phyloP scores from a whole-genome alignment of 2,888 invertebrate species.

The Aporophyla nigra region DNA sequence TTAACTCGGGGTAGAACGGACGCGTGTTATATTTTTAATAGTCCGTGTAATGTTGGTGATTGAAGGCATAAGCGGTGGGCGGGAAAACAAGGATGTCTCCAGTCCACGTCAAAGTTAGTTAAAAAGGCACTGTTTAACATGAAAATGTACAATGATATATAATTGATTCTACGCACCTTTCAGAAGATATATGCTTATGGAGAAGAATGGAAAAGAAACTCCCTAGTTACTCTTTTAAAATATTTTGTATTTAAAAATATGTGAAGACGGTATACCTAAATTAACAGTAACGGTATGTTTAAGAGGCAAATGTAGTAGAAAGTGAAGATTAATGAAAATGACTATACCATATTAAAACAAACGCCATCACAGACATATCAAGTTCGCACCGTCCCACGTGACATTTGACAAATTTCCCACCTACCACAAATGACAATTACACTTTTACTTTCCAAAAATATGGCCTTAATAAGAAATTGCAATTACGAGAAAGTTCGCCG shows the following conservation, averaged over 20 bases:
- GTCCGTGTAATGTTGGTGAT: slow-evolving; percentile 33
- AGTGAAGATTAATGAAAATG: neutral
- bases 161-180: neutral
- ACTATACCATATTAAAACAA: neutral
- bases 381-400: slow-evolving; percentile 16
- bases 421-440: slow-evolving; percentile 28
- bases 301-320: neutral
- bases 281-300: no score
- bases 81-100: neutral
- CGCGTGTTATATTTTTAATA: slow-evolving; percentile 67
- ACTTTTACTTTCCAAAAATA: slow-evolving; percentile 52
- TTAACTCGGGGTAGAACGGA: slow-evolving; percentile 50
- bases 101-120: neutral
- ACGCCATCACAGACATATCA: slow-evolving; percentile 10
- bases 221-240: neutral
- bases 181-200: no score
- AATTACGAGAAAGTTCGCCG: neutral
- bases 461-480: slow-evolving; percentile 36
- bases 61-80: slow-evolving; percentile 20
- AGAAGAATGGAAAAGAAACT: neutral
- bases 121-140: no score
- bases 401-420: slow-evolving; percentile 36
- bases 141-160: neutral
- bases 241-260: neutral
- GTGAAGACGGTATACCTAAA: no score